Evolutionary conservation across 2,797 vertebrate species (phyloP), one percentile per base, ranked within the genome.

Genomic region (Sebastes goodei): DNA sequence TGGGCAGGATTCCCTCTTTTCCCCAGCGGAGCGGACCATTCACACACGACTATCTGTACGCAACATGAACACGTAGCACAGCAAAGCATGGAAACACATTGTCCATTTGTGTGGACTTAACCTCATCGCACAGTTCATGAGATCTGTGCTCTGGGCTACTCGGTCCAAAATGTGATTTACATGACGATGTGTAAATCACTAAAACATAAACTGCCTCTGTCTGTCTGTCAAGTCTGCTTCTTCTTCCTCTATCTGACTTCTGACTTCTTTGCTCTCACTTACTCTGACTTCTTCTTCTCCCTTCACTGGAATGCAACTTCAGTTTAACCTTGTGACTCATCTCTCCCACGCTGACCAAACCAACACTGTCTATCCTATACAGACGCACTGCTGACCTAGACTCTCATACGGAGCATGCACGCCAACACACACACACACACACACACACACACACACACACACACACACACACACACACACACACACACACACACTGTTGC

Each of bases 301-400:
- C 60, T 74, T 86, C 57, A 12, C 49, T 84, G 91, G 89, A 94
- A 93, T 92, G 82, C 86, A 86, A 91, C 88, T 94, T 85, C 67
- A 65, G 79, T 53, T 81, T 90, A 89, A 95, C 93, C 94, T 86
- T 64, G 71, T 95, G 94, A 95, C 81, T 95, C 93, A 95, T 93
- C 82, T 86, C 88, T 93, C 91, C 94, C 87, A 92, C 93, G 87
- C 85, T 93, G 92, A 94, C 93, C 95, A 88, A 87, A 91, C 73
- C 88, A 90, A 66, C 33, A 32, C 80, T 72, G 77, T 86, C 80
- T 80, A 66, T 87, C 67, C 85, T 77, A 71, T 74, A 75, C 80
- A 82, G 86, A 91, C 84, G 60, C 62, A 84, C 38, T 56, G 69
- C 89, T 89, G 89, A 92, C 87, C 89, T 81, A 77, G 72, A 89